Percentiles rank a stretch among this genome's conserved stretches.
Conservation (phyloP, 2,888 invertebrate species). For the Acholoe squamosa region DNA sequence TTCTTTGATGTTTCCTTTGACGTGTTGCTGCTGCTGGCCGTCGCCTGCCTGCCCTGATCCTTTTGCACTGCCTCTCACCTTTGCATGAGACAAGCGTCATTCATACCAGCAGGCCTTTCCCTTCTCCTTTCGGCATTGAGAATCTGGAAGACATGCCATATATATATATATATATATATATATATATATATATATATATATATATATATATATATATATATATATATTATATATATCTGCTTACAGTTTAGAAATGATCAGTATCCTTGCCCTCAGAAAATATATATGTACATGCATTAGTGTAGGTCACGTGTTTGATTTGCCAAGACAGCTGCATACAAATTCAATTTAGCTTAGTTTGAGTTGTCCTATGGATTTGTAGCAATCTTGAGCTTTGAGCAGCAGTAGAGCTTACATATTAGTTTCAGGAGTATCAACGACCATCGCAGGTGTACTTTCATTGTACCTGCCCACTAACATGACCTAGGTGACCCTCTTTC, state of each 20-base stretch:
- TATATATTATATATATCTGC: background rate
- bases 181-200: background rate
- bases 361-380: no score
- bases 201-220: background rate
- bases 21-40: background rate
- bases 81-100: slow-evolving; percentile 11
- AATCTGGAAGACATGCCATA: background rate
- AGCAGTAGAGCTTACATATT: background rate
- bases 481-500: background rate
- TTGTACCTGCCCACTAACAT: background rate
- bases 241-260: background rate
- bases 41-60: background rate
- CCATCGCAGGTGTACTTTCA: background rate
- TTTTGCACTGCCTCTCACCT: slow-evolving; percentile 12
- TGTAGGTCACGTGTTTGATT: no score
- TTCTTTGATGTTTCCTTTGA: slow-evolving; percentile 27
- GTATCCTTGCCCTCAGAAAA: no score
- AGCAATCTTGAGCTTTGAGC: no score
- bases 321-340: no score
- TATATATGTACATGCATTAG: no score
- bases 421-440: background rate
- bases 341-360: no score
- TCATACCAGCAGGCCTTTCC: background rate
- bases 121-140: no score
- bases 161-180: background rate